phyloP scores from a whole-genome alignment of 1,140 invertebrate species.

The Pachypeltis micranthus region DNA sequence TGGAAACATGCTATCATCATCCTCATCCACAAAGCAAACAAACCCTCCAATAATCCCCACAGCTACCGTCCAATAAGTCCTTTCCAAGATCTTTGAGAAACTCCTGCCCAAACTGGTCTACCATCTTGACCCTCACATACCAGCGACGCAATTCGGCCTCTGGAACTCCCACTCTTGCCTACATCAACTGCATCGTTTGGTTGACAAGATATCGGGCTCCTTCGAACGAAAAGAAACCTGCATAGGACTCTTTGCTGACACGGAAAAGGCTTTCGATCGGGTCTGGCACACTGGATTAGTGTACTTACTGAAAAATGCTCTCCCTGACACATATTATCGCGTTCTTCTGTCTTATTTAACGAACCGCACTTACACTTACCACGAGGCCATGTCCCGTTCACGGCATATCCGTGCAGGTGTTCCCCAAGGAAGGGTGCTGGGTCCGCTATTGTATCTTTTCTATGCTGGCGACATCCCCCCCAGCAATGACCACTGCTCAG shows the following conservation, averaged over 20 bases:
- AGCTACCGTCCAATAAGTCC: too few species aligned
- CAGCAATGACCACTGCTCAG: too few species aligned
- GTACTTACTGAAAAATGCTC: neutral
- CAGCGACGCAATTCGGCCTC: neutral
- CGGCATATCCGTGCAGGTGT: too few species aligned
- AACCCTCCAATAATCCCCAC: neutral
- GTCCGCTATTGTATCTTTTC: too few species aligned
- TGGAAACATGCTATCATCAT: neutral
- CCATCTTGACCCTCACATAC: neutral
- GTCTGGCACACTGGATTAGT: too few species aligned
- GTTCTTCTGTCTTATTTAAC: neutral
- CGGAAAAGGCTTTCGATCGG: too few species aligned
- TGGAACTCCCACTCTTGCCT: neutral
- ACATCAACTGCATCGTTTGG: neutral
- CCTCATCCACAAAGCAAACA: neutral
- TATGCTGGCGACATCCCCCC: too few species aligned
- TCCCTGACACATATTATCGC: neutral
- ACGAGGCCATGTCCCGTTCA: neutral
- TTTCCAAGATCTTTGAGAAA: neutral
- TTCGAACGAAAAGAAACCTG: neutral
- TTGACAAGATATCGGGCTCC: neutral
- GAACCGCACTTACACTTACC: neutral
- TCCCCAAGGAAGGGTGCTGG: too few species aligned
- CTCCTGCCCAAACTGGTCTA: neutral
- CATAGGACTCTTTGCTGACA: neutral